phyloP scores from a whole-genome alignment of 1,140 invertebrate genomes.

The Agraylea sexmaculata region DNA sequence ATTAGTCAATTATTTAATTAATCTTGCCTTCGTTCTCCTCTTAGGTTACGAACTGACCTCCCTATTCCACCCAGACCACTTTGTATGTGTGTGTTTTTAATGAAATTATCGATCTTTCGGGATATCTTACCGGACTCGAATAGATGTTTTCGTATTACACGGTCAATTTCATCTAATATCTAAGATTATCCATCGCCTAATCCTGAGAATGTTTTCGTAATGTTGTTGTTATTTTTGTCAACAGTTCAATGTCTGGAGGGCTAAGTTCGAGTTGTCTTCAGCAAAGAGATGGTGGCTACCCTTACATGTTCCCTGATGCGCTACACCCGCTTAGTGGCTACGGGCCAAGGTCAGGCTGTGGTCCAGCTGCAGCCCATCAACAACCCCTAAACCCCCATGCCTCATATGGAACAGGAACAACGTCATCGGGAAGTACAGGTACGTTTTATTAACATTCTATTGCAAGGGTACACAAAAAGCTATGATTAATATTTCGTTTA shows the following conservation, averaged over 20 bases:
- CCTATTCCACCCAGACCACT: no score
- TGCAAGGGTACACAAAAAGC: neutral
- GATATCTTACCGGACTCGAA: no score
- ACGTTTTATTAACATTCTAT: constrained; percentile 14
- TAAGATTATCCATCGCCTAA: no score
- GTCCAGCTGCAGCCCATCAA: constrained; percentile 52
- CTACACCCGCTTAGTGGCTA: constrained; percentile 63
- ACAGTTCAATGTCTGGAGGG: constrained; percentile 72
- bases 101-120: no score
- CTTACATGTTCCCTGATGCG: constrained; percentile 90
- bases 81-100: no score
- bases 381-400: constrained; percentile 44
- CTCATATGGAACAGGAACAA: constrained; percentile 41
- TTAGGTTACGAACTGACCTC: no score
- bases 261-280: constrained; percentile 81
- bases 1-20: no score
- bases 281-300: constrained; percentile 75
- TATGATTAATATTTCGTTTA: constrained; percentile 6
- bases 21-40: no score
- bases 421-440: constrained; percentile 42
- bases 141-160: constrained; percentile 14
- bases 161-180: constrained; percentile 1
- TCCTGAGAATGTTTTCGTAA: no score
- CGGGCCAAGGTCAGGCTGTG: constrained; percentile 47
- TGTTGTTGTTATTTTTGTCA: no score